phyloP scores from a whole-genome alignment of 2,113 vertebrate species.

The Eonycteris spelaea region DNA sequence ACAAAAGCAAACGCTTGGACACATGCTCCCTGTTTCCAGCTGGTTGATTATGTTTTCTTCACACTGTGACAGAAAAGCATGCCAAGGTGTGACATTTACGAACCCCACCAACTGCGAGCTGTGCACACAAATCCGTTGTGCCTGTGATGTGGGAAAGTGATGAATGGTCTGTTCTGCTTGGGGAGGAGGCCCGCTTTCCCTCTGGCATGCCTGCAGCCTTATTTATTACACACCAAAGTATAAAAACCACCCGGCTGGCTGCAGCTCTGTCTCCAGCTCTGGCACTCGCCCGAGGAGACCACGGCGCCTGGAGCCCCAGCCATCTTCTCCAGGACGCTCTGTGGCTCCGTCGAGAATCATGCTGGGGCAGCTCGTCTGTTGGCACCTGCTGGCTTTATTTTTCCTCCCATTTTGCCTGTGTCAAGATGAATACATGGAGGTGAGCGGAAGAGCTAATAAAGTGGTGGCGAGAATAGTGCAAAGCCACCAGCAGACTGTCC shows the following conservation, averaged over 20 bases:
- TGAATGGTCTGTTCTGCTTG: conserved; percentile 84
- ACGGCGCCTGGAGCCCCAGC: conserved; percentile 60
- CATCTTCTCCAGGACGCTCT: conserved; percentile 66
- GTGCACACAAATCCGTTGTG: conserved; percentile 78
- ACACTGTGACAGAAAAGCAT: conserved; percentile 79
- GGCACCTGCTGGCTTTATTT: conserved; percentile 86
- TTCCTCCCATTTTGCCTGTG: conserved; percentile 87
- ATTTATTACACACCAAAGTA: conserved; percentile 82
- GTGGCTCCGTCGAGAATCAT: conserved; percentile 79
- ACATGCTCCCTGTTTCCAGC: conserved; percentile 82
- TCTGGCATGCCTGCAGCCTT: conserved; percentile 80
- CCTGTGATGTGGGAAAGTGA: conserved; percentile 80
- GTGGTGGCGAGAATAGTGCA: conserved; percentile 87
- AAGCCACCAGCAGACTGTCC: conserved; percentile 86
- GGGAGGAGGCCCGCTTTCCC: conserved; percentile 81
- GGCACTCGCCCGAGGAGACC: conserved; percentile 74
- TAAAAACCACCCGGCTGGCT: conserved; percentile 80
- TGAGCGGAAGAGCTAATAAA: conserved; percentile 89
- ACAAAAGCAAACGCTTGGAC: conserved; percentile 76
- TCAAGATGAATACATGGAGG: conserved; percentile 90
- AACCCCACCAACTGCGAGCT: conserved; percentile 79
- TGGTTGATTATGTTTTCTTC: conserved; percentile 73
- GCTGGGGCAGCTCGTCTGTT: conserved; percentile 78
- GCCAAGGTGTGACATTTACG: conserved; percentile 83
- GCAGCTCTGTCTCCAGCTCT: conserved; percentile 74